A percentile compares a stretch with the other conserved stretches of the same genome.
phyloP scores from a whole-genome alignment of 2,888 invertebrate genomes.

The Tipula helvola region DNA sequence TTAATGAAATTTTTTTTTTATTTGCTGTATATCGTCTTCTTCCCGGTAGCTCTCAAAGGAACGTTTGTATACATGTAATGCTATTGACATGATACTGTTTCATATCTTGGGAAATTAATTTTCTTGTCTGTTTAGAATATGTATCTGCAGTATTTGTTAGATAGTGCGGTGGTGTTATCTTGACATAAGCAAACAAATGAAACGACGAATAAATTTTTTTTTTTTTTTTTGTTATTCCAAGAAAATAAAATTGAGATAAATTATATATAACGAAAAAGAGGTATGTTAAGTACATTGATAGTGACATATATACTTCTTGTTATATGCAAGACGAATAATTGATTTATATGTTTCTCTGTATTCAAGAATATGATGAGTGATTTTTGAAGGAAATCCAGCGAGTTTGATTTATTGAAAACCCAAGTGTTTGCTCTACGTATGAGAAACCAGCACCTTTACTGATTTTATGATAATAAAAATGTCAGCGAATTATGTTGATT shows the following conservation, averaged over 20 bases:
- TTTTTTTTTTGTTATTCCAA: neutral
- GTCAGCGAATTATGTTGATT: no score
- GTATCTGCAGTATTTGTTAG: neutral
- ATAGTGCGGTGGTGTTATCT: neutral
- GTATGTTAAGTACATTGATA: neutral
- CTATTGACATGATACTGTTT: neutral
- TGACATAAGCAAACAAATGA: neutral
- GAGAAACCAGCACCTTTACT: no score
- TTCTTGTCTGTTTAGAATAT: neutral
- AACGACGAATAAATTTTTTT: neutral
- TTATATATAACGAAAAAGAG: neutral
- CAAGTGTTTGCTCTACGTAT: no score
- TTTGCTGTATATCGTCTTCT: neutral
- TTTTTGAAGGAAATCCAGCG: no score
- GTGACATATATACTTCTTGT: neutral
- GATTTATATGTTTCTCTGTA: neutral
- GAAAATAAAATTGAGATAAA: neutral
- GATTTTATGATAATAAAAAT: no score
- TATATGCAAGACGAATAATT: neutral
- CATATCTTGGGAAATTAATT: neutral
- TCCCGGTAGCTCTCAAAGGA: neutral
- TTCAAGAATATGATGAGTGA: no score
- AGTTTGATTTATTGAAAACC: no score
- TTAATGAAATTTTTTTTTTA: neutral
- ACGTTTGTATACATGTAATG: neutral